Base-by-base conservation (phyloP, 2,797 vertebrate species). In the Hippocampus kuda region DNA sequence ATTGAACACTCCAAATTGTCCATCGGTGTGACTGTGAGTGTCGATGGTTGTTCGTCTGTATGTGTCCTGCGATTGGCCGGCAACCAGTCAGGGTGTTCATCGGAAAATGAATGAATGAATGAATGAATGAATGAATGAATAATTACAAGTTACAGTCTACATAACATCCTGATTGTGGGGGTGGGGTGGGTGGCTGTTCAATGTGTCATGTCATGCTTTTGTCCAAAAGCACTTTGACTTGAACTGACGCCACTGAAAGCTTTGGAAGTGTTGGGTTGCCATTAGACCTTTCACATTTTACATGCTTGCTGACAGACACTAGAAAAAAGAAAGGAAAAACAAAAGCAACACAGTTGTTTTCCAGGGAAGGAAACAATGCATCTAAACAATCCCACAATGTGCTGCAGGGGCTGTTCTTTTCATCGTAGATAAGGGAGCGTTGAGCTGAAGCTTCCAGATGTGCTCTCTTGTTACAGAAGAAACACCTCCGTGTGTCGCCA, bases 291-390 rank as follows among this genome's bases (percentile, higher is more conserved):
- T 75, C 72, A 60, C 48, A 72, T 68, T 83, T 34, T 60, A 81
- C 80, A 73, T 86, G 80, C 78, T 83, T 87, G 85, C 85, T 89
- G 86, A 87, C 84, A 24, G 75, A 83, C 78, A 75, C 72, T 77
- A 73, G 72, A 82, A 81, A 77, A 77, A 83, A 6, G 3, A 30
- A 18, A 27, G 5, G 26, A 2, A 10, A 41, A 41, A 65, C n/a
- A 64, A 81, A 75, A 69, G 72, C 71, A 77, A 41, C 2, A 57
- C 73, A 84, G 74, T 80, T 81, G 70, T 84, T 82, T 69, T 71
- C 64, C 64, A 70, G 63, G 65, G 62, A 18, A 62, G 76, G 76
- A 84, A 83, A 88, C 83, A 87, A 87, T 87, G 62, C 73, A 75
- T 75, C 76, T 72, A 73, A 79, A 81, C 83, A 88, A 79, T 76